Conservation (phyloP, 2,888 invertebrate species). For the Calameuta filiformis region DNA sequence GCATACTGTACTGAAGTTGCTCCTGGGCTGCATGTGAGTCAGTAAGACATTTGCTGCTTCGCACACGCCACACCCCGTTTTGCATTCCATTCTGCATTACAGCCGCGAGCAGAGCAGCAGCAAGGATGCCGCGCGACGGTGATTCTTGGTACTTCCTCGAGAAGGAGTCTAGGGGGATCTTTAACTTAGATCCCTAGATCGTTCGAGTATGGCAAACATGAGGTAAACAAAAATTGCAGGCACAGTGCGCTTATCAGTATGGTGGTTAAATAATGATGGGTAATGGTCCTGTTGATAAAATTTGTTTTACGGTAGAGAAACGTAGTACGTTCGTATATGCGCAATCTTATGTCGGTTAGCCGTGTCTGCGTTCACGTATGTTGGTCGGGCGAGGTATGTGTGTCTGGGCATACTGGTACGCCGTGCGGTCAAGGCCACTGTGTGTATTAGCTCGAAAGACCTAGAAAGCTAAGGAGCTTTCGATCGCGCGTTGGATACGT, state of each 20-base stretch:
- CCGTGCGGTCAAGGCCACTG: constrained; percentile 52
- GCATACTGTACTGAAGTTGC: constrained; percentile 2
- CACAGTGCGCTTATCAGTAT: not conserved
- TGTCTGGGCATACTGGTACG: constrained; percentile 1
- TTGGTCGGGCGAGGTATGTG: not conserved
- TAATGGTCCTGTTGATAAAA: not conserved
- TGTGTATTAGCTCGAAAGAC: constrained; percentile 19
- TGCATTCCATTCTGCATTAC: constrained; percentile 40
- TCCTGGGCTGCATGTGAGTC: constrained; percentile 43
- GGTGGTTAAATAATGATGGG: not conserved
- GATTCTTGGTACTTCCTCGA: not conserved
- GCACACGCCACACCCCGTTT: constrained; percentile 51
- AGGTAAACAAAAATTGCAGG: not conserved
- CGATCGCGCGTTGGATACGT: not conserved
- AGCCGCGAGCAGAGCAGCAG: not conserved
- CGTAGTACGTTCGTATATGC: not conserved
- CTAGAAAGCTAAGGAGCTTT: constrained; percentile 4
- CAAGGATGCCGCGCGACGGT: not conserved
- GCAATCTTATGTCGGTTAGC: not conserved
- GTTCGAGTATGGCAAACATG: not conserved
- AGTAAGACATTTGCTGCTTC: constrained; percentile 50
- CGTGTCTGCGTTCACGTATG: not conserved
- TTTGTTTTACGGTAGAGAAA: not conserved
- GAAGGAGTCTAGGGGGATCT: not conserved
- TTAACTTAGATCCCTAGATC: not conserved